Conservation (phyloP, 1,140 invertebrate genomes). For the Meloidogyne floridensis region DNA sequence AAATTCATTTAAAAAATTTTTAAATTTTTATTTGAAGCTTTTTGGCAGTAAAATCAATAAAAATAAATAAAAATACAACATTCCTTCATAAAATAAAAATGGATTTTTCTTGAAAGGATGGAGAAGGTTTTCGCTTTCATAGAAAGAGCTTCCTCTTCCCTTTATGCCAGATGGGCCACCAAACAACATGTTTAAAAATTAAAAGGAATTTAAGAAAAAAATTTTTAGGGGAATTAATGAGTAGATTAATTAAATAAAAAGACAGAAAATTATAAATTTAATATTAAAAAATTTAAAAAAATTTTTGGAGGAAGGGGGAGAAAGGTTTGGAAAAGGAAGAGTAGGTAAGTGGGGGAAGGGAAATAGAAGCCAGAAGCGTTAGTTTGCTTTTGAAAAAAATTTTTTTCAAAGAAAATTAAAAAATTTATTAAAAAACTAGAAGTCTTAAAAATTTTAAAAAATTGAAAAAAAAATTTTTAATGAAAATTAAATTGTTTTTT, state of each 20-base stretch:
- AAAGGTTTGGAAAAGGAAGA: neutral
- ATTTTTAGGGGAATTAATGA: neutral
- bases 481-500: too few species aligned
- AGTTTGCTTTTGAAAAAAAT: too few species aligned
- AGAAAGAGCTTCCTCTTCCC: neutral
- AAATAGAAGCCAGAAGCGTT: neutral
- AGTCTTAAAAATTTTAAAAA: too few species aligned
- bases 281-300: neutral
- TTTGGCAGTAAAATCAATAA: neutral
- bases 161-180: neutral
- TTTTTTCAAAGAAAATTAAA: too few species aligned
- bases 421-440: too few species aligned
- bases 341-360: neutral
- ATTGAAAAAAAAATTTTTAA: too few species aligned
- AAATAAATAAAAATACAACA: neutral
- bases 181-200: neutral
- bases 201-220: neutral
- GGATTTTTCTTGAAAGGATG: neutral
- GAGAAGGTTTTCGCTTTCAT: neutral
- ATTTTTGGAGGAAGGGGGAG: neutral
- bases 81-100: neutral
- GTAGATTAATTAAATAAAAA: constrained; percentile 1
- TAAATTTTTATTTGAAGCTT: neutral
- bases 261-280: neutral
- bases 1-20: too few species aligned